Percentiles rank a stretch among this genome's conserved stretches.
These are phyloP conservation scores for Saguinus midas DNA, from an alignment of 2,113 vertebrate species.

Conservation along the genomic window DNA sequence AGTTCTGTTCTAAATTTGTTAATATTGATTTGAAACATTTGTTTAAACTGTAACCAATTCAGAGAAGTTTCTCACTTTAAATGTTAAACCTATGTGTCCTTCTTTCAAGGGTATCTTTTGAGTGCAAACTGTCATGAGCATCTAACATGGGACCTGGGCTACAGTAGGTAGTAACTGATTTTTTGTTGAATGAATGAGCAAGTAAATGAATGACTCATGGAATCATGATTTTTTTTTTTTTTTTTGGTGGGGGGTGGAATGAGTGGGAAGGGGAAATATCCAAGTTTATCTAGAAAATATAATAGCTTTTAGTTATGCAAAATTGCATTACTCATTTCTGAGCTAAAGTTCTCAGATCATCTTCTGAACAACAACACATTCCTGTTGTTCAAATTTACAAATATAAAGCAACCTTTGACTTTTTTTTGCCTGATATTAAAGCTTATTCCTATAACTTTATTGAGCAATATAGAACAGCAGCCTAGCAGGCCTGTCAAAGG, in stretches of 20 bases:
- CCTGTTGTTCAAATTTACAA: not conserved
- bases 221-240: not conserved
- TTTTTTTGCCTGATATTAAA: not conserved
- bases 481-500: not conserved
- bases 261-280: not conserved
- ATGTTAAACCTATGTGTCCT: not conserved
- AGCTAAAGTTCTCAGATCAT: not conserved
- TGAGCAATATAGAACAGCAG: not conserved
- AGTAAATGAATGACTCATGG: not conserved
- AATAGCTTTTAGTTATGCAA: not conserved
- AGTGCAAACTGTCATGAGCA: not conserved
- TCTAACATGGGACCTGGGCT: not conserved
- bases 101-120: not conserved
- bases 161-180: not conserved
- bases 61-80: not conserved
- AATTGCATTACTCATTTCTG: not conserved
- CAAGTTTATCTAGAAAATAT: not conserved
- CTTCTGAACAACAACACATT: not conserved
- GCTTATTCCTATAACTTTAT: not conserved
- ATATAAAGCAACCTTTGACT: not conserved
- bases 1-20: not conserved
- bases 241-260: rapidly evolving
- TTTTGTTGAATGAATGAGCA: not conserved
- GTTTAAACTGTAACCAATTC: not conserved
- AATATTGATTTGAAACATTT: not conserved